Evolutionary conservation across 2,888 invertebrate species (phyloP).

Genomic region (Druceiella hillmani): DNA sequence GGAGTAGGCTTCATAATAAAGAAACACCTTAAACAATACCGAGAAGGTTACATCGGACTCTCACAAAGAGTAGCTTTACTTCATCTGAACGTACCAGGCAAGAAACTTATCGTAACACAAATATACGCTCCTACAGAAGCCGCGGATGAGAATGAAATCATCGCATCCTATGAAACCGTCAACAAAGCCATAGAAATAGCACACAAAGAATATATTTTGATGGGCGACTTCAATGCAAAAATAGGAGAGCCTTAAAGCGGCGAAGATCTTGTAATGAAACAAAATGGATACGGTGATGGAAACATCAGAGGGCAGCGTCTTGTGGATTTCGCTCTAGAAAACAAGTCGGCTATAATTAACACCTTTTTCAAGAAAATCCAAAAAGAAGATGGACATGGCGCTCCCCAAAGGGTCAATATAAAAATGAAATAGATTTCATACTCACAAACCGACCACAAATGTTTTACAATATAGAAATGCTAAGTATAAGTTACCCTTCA

Average conservation of each 20-base stretch:
- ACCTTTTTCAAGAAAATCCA: constrained; percentile 21
- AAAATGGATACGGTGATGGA: constrained; percentile 20
- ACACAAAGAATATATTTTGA: no score
- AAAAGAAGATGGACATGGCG: constrained; percentile 23
- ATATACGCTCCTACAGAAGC: no score
- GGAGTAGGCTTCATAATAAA: constrained; percentile 26
- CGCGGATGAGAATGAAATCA: no score
- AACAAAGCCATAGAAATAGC: no score
- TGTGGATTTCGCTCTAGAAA: constrained; percentile 21
- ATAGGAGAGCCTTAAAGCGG: constrained; percentile 19
- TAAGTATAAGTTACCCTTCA: constrained; percentile 15
- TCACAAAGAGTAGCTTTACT: no score
- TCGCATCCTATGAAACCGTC: no score
- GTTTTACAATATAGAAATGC: constrained; percentile 18
- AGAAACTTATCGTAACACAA: no score
- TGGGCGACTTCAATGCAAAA: constrained; percentile 22
- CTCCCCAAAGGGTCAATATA: constrained; percentile 14
- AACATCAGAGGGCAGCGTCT: constrained; percentile 24
- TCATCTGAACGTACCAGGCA: no score
- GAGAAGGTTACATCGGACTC: constrained; percentile 20
- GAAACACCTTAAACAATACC: constrained; percentile 22
- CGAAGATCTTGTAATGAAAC: constrained; percentile 18
- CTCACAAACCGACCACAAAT: constrained; percentile 17
- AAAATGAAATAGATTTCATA: constrained; percentile 24
- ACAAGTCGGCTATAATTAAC: constrained; percentile 22